Conservation (phyloP, 2,113 vertebrate genomes). For the Notothenia coriiceps region DNA sequence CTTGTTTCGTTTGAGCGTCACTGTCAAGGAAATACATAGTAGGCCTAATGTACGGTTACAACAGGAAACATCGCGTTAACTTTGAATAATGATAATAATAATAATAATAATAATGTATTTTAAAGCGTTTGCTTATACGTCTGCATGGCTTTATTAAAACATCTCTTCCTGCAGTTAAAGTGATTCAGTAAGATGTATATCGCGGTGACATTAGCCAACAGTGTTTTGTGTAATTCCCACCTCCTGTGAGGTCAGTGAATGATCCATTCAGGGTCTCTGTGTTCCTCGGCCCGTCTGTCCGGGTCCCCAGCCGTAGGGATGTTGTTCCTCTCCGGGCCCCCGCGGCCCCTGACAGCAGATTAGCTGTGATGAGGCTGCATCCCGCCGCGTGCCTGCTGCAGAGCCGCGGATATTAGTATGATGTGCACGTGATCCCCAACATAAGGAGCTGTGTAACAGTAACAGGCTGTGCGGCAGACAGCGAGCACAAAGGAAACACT, state of each 20-base stretch:
- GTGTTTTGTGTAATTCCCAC: background rate
- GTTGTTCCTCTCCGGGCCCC: conserved; percentile 79
- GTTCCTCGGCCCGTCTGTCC: background rate
- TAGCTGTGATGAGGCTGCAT: conserved; percentile 39
- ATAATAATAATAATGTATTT: background rate
- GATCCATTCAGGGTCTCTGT: background rate
- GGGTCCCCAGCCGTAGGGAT: conserved; percentile 3
- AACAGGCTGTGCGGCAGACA: conserved; percentile 37
- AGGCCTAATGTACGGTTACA: too few species aligned
- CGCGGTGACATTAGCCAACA: background rate
- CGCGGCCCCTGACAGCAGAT: conserved; percentile 81
- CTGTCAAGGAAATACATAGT: background rate
- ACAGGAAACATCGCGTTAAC: background rate
- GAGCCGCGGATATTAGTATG: conserved; percentile 87
- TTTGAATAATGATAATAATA: background rate
- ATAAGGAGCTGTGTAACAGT: conserved; percentile 86
- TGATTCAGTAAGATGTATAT: too few species aligned
- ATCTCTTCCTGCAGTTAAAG: too few species aligned
- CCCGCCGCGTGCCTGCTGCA: conserved; percentile 89
- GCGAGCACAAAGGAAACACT: conserved; percentile 9
- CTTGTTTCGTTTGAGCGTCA: background rate
- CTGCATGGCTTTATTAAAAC: background rate
- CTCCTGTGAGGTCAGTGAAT: background rate
- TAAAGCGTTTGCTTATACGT: too few species aligned
- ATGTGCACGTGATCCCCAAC: conserved; percentile 82